Percentiles rank a stretch among this genome's conserved stretches.
Evolutionary conservation across 2,888 invertebrate species (phyloP).

Genomic region (Steinernema scapterisci): DNA sequence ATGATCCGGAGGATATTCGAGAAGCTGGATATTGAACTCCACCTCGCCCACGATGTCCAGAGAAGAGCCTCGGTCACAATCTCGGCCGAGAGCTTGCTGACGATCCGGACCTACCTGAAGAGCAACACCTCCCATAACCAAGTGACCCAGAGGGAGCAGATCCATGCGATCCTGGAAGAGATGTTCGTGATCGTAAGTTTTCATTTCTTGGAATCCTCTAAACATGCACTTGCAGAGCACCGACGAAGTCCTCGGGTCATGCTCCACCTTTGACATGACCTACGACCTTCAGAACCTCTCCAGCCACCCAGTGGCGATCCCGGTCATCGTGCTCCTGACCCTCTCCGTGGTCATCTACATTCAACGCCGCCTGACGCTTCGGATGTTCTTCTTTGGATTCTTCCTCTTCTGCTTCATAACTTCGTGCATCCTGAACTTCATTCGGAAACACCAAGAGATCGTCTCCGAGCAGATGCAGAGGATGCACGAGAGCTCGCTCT

Average conservation of each 20-base stretch:
- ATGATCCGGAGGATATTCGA: slow-evolving; percentile 7
- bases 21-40: background rate
- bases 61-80: background rate
- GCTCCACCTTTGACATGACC: background rate
- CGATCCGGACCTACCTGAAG: background rate
- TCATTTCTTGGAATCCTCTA: background rate
- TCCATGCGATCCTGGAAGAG: slow-evolving; percentile 40
- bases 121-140: slow-evolving; percentile 12
- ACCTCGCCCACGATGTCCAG: background rate
- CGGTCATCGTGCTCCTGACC: background rate
- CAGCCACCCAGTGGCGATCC: slow-evolving; percentile 12
- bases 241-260: background rate
- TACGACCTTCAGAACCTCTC: background rate
- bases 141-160: slow-evolving; percentile 37
- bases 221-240: background rate
- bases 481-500: slow-evolving; percentile 17
- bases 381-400: slow-evolving; percentile 9
- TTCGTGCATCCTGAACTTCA: slow-evolving; percentile 16
- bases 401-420: slow-evolving; percentile 25
- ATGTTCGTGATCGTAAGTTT: slow-evolving; percentile 42
- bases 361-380: slow-evolving; percentile 1
- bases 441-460: slow-evolving; percentile 21
- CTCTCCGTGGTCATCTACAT: background rate
- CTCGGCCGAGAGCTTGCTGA: background rate
- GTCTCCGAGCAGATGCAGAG: slow-evolving; percentile 13